These are phyloP conservation scores for Tromatobia lineatoria DNA, from an alignment of 2,888 invertebrate genomes.

Conservation along the genomic window DNA sequence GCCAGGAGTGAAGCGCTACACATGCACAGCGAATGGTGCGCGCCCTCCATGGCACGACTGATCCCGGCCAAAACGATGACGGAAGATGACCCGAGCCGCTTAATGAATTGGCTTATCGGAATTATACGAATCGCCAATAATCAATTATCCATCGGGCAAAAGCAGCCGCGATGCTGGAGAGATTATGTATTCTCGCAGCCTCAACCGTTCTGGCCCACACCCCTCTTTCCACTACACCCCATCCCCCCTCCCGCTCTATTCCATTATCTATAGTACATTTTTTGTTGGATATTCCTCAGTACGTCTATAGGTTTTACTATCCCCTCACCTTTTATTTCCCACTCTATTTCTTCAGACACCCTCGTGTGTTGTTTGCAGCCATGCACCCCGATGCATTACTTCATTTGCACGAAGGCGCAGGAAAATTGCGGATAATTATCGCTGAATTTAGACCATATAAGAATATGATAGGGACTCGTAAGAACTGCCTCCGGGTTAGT, in stretches of 20 bases:
- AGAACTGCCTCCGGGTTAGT: too few relatives aligned
- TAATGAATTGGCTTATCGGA: constrained; percentile 76
- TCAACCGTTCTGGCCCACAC: constrained; percentile 7
- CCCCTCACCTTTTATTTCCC: too few relatives aligned
- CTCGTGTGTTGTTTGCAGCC: too few relatives aligned
- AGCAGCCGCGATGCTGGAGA: constrained; percentile 61
- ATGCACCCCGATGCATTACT: too few relatives aligned
- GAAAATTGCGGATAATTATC: too few relatives aligned
- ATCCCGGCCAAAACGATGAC: constrained; percentile 69
- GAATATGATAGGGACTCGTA: too few relatives aligned
- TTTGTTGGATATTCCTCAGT: too few relatives aligned
- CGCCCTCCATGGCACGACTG: constrained; percentile 36
- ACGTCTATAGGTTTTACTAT: too few relatives aligned
- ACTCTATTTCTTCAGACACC: too few relatives aligned
- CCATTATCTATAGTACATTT: not conserved
- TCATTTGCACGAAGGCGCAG: too few relatives aligned
- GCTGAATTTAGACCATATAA: too few relatives aligned
- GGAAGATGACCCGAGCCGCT: constrained; percentile 69
- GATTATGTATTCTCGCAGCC: constrained; percentile 52
- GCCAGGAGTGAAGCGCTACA: not conserved
- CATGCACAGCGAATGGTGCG: constrained; percentile 6
- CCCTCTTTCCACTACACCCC: not conserved
- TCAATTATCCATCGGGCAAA: constrained; percentile 74
- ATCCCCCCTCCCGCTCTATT: not conserved
- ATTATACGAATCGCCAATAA: constrained; percentile 79